Evolutionary conservation across 2,797 vertebrate species (phyloP), one percentile per base, ranked within the genome.

Genomic region (Galago senegalensis): DNA sequence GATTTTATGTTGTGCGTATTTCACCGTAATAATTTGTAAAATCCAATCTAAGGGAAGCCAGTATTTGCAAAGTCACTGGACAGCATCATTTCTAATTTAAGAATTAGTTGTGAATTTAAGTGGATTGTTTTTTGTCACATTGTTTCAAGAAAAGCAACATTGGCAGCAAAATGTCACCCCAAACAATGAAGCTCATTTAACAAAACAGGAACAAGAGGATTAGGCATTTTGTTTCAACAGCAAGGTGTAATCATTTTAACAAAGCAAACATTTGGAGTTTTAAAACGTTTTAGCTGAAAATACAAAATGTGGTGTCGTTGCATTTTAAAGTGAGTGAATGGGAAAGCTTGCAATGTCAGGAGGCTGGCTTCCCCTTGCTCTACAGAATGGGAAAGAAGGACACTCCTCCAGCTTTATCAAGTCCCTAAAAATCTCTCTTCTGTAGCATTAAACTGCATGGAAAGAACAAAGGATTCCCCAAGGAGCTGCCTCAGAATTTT

Each of bases 131-230:
- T 81, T 72, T 61, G 31, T 60, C 70, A 53, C 27, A 20, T 60
- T 92, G 46, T 87, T 72, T 93, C 76, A 87, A 67, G 56, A 91
- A 37, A 91, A 95, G 84, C n/a, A 72, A 34, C 34, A 46, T 49
- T 69, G 61, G 70, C n/a, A 49, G 73, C 12, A 14, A 94, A 91
- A 69, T 6, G 43, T 31, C 58, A 23, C 80, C 46, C 21, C 1
- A 56, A 82, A 87, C 37, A 76, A 46, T 91, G 83, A 86, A 94
- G 56, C 4, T n/a, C 79, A n/a, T 82, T 94, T 94, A 70, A 94
- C 61, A 34, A 94, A 96, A 53, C 49, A 53, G 3, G 46, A 95
- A 94, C 53, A 87, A 70, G 49, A 63, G 43, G 17, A 83, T 34
- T 17, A 81, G 49, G 43, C 49, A 23, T 69, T 85, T 94, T 93